Base-by-base conservation (phyloP, 2,113 vertebrate species). In the Sarotherodon lohbergeri region DNA sequence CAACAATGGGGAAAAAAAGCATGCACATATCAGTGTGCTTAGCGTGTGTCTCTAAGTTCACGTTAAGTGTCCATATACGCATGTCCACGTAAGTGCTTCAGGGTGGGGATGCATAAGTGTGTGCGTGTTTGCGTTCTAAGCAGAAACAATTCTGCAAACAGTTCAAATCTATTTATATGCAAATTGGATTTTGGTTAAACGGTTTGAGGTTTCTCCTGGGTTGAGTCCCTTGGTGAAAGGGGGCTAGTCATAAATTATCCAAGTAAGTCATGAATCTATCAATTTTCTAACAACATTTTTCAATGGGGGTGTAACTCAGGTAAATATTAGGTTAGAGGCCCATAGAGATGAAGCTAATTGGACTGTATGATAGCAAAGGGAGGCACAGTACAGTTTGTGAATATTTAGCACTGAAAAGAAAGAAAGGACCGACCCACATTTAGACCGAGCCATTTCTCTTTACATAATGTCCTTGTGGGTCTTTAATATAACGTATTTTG, bases 111-210 rank as follows among this genome's bases (percentile, higher is more conserved):
- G 36, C 54, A 34, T 41, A 79, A 19, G 55, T 32, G 43, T 17
- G 80, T 78, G 63, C 81, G 79, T 27, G 11, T 52, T 32, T 36
- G 81, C 41, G 46, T 46, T 56, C 9, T 22, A 87, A 83, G 85
- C 89, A 88, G 86, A 88, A 93, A 92, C 94, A 91, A 88, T 95
- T 96, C 95, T 95, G 95, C 96, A 98, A 97, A 97, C 90, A 97
- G 89, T 93, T 93, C 93, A 97, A 97, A 97, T 97, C 97, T 97
- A 98, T 99, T 98, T 98, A 97, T 97, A 99, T 98, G 97, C 97
- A 98, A 98, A 98, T 98, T 96, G 94, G 94, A 76, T 96, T 96
- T 93, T 95, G 90, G 95, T 97, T 97, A 97, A 94, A 94, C 36
- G 85, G 92, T 93, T 93, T 89, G 90, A 82, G 96, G 96, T 96